phyloP scores from a whole-genome alignment of 2,113 vertebrate genomes.

The Oryzias javanicus region DNA sequence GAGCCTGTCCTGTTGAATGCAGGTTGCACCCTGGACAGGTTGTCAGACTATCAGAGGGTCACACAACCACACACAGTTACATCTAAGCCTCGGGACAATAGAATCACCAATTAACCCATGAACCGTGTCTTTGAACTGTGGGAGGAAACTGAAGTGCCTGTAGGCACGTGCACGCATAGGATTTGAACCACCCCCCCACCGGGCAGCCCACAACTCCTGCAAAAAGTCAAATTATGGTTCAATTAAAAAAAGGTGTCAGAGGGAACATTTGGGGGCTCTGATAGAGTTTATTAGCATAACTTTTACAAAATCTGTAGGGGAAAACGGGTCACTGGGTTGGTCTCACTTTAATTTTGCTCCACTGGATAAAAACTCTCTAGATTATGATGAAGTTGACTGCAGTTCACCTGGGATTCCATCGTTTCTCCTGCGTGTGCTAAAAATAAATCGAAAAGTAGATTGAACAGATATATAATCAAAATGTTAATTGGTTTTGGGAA shows the following conservation, averaged over 20 bases:
- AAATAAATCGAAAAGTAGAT: too few species aligned
- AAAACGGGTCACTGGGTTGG: constrained; percentile 24
- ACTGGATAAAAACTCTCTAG: constrained; percentile 11
- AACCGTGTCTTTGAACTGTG: too few species aligned
- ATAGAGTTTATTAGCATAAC: constrained; percentile 40
- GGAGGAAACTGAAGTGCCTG: too few species aligned
- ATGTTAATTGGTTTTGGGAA: constrained; percentile 29
- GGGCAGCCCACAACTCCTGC: not conserved
- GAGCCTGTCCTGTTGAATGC: too few species aligned
- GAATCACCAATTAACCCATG: too few species aligned
- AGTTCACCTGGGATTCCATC: constrained; percentile 6
- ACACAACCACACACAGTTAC: too few species aligned
- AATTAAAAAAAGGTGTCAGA: constrained; percentile 9
- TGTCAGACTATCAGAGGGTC: too few species aligned
- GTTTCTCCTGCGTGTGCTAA: not conserved
- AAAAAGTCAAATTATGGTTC: constrained; percentile 11
- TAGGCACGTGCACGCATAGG: too few species aligned
- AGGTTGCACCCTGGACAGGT: too few species aligned
- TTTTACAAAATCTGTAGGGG: constrained; percentile 36
- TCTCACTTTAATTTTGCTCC: constrained; percentile 12
- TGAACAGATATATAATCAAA: not conserved
- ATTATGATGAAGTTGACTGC: constrained; percentile 7
- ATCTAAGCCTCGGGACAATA: too few species aligned
- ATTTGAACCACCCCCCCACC: not conserved
- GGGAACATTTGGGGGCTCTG: constrained; percentile 12